A percentile compares a stretch with the other conserved stretches of the same genome.
Conservation (phyloP, 2,113 vertebrate species). For the Aleadryas rufinucha region DNA sequence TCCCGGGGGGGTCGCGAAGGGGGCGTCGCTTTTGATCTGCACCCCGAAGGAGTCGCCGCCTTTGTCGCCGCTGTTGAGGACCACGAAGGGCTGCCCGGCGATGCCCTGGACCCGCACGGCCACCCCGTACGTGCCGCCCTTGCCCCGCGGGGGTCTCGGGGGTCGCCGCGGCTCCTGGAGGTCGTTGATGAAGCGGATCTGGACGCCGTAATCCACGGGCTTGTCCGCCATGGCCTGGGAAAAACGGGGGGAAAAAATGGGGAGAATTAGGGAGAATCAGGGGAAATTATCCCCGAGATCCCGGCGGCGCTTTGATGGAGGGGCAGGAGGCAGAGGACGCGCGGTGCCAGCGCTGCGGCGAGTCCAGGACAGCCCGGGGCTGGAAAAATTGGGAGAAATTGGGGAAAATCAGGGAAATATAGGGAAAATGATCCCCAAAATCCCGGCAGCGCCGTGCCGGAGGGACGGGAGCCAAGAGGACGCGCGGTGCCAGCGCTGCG, state of each 20-base stretch:
- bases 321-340: background rate
- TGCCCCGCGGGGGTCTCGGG: background rate
- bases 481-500: background rate
- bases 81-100: background rate
- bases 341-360: background rate
- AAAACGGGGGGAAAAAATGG: background rate
- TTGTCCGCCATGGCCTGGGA: background rate
- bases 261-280: background rate
- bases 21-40: background rate
- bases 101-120: background rate
- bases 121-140: background rate
- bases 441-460: background rate
- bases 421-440: background rate
- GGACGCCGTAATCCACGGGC: background rate
- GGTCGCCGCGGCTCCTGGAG: background rate
- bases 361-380: background rate
- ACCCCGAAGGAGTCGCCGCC: background rate
- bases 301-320: background rate
- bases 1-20: background rate
- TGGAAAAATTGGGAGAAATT: background rate
- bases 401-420: background rate
- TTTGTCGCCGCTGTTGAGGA: background rate
- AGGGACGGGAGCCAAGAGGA: background rate
- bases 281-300: background rate
- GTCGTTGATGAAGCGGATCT: background rate